Conservation (phyloP, 2,888 invertebrate species). For the Aporophyla nigra region DNA sequence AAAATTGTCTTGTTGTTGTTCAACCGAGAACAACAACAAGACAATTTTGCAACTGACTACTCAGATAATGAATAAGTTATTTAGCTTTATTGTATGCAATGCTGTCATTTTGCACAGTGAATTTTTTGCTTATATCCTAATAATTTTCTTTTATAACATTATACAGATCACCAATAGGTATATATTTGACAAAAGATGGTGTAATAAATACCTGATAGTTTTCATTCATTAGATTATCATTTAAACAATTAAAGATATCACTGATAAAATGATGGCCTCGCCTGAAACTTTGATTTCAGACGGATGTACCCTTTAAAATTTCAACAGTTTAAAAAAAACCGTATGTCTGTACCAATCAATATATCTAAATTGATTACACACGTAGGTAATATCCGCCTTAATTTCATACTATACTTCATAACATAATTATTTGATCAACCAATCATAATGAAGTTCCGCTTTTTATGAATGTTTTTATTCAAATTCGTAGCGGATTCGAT, state of each 20-base stretch:
- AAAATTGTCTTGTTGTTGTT: no score
- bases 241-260: not conserved
- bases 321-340: not conserved
- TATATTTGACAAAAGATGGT: not conserved
- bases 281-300: not conserved
- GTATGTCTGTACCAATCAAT: constrained; percentile 2
- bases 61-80: not conserved
- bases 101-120: not conserved
- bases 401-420: constrained; percentile 32
- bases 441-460: constrained; percentile 45
- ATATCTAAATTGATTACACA: constrained; percentile 22
- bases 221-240: constrained; percentile 12
- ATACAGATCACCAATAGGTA: not conserved
- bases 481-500: constrained; percentile 49
- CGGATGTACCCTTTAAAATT: not conserved
- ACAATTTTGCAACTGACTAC: not conserved
- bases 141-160: not conserved
- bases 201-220: not conserved
- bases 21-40: not conserved
- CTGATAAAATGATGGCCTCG: constrained; percentile 2
- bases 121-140: not conserved
- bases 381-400: constrained; percentile 17
- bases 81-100: not conserved
- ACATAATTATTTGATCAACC: constrained; percentile 39
- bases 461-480: constrained; percentile 59